A percentile compares a stretch with the other conserved stretches of the same genome.
These are phyloP conservation scores for Phacellophora camtschatica DNA, from an alignment of 30 jellyfish, hydroid and myxozoan genomes.

Conservation along the genomic window DNA sequence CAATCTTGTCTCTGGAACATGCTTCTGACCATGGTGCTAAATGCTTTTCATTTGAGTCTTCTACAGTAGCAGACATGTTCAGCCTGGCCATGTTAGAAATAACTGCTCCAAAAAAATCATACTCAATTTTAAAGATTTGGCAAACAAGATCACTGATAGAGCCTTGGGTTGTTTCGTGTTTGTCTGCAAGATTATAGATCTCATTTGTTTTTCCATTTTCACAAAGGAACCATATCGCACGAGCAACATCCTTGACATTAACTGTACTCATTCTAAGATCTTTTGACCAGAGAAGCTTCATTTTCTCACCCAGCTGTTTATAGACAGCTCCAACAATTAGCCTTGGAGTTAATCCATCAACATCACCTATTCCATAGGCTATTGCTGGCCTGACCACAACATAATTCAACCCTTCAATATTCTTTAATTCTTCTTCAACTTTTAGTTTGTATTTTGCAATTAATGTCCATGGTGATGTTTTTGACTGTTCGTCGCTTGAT, in stretches of 20 bases:
- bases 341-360: constrained; percentile 85
- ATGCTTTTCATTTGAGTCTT: constrained; percentile 93
- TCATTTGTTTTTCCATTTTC: constrained; percentile 66
- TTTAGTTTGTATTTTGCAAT: constrained; percentile 74
- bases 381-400: constrained; percentile 83
- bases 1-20: constrained; percentile 65
- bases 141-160: constrained; percentile 83
- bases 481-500: constrained; percentile 78
- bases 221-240: constrained; percentile 87
- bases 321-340: constrained; percentile 92
- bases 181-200: constrained; percentile 83
- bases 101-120: constrained; percentile 87
- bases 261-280: constrained; percentile 90
- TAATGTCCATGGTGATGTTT: constrained; percentile 88
- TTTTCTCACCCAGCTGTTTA: constrained; percentile 86
- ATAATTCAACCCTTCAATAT: constrained; percentile 75
- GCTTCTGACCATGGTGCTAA: constrained; percentile 98
- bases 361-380: constrained; percentile 88
- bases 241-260: constrained; percentile 86
- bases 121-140: constrained; percentile 71
- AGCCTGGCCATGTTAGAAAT: constrained; percentile 91
- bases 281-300: constrained; percentile 97
- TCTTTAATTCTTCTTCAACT: constrained; percentile 71
- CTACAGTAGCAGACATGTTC: constrained; percentile 78
- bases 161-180: constrained; percentile 87